Evolutionary conservation across 2,888 invertebrate species (phyloP).

Genomic region (Rhagium mordax): DNA sequence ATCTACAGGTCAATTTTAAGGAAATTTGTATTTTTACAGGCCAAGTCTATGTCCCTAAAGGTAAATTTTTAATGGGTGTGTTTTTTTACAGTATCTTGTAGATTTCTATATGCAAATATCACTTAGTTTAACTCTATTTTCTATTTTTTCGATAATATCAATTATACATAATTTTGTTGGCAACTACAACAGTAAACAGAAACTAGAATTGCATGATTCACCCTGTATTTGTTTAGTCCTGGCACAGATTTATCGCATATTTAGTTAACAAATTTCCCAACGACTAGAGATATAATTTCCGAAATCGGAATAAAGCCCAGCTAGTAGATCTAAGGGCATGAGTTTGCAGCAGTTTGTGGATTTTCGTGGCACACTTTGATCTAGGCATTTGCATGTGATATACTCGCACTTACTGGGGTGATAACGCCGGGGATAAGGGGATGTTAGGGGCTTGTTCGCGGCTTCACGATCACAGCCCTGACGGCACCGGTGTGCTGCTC

Average conservation of each 20-base stretch:
- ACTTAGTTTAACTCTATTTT: too few relatives aligned
- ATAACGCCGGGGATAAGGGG: constrained; percentile 46
- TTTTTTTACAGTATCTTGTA: too few relatives aligned
- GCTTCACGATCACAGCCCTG: constrained; percentile 57
- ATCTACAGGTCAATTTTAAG: too few relatives aligned
- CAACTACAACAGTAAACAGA: too few relatives aligned
- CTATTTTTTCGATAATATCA: too few relatives aligned
- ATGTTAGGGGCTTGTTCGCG: constrained; percentile 63
- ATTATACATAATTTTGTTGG: too few relatives aligned
- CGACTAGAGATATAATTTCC: constrained; percentile 45
- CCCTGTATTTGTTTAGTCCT: not conserved
- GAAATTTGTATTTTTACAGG: too few relatives aligned
- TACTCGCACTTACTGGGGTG: constrained; percentile 53
- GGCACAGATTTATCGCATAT: constrained; percentile 9
- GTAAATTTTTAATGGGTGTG: too few relatives aligned
- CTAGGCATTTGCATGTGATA: constrained; percentile 64
- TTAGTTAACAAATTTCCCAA: constrained; percentile 38
- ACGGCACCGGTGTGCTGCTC: constrained; percentile 30
- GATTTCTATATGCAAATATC: too few relatives aligned
- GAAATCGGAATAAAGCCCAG: constrained; percentile 45
- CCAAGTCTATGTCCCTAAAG: too few relatives aligned
- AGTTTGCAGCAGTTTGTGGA: constrained; percentile 52
- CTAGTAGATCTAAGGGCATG: constrained; percentile 44
- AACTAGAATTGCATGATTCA: too few relatives aligned
- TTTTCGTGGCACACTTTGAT: constrained; percentile 58